phyloP scores from a whole-genome alignment of 2,797 vertebrate genomes.

The Cossypha niveicapilla region DNA sequence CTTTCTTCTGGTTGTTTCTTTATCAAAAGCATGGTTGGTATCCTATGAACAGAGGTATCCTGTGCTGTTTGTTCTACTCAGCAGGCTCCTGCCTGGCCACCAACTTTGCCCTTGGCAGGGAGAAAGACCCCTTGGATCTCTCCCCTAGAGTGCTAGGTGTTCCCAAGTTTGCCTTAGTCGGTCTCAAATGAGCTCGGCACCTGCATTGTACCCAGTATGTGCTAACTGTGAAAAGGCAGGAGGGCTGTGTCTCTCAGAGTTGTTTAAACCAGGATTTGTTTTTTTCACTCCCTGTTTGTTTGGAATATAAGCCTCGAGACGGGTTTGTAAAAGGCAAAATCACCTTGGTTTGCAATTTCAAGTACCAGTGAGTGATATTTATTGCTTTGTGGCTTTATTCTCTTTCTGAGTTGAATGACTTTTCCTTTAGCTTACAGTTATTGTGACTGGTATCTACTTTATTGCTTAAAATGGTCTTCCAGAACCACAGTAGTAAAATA shows the following conservation, averaged over 20 bases:
- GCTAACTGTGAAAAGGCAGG: not conserved
- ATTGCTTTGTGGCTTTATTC: not conserved
- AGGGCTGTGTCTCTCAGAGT: not conserved
- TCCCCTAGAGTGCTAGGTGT: not conserved
- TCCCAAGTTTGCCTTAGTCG: rapidly evolving
- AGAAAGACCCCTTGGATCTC: not conserved
- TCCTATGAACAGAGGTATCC: not conserved
- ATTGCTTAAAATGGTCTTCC: conserved; percentile 4
- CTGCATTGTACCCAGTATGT: not conserved
- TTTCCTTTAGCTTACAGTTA: not conserved
- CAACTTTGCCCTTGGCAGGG: not conserved
- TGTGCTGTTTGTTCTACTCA: not conserved
- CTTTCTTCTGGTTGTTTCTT: not conserved
- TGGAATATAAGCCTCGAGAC: not conserved
- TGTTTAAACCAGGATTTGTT: not conserved
- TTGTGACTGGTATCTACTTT: not conserved
- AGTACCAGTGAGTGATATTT: not conserved
- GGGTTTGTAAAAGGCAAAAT: not conserved
- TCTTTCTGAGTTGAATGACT: not conserved
- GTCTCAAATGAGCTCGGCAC: not conserved
- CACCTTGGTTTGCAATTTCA: not conserved
- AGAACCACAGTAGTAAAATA: conserved; percentile 2
- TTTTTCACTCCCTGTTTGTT: not conserved
- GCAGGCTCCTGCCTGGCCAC: not conserved
- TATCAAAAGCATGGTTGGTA: not conserved